Evolutionary conservation across 1,140 invertebrate species (phyloP).

Genomic region (Ylistrum balloti): DNA sequence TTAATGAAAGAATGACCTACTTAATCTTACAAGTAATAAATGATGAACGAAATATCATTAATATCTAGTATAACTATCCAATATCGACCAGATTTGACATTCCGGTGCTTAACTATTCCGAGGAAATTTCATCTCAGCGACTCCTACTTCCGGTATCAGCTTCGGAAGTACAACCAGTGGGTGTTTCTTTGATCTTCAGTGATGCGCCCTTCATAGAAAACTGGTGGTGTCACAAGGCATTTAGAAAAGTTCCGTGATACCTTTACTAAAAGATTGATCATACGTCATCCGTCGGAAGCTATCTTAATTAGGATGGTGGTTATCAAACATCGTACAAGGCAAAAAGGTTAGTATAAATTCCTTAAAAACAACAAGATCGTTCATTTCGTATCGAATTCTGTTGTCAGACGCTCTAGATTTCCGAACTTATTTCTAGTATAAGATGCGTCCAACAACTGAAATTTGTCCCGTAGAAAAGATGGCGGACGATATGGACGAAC

Average conservation of each 20-base stretch:
- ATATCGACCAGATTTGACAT: not conserved
- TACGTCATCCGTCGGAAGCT: not conserved
- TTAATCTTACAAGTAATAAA: not conserved
- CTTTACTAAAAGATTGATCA: not conserved
- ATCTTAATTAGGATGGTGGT: not conserved
- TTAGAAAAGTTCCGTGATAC: not conserved
- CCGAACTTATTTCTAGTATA: not conserved
- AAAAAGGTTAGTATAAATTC: not conserved
- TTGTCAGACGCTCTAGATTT: not conserved
- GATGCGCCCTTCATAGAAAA: not conserved
- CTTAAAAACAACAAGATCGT: not conserved
- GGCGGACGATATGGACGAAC: not conserved
- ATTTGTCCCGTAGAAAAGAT: not conserved
- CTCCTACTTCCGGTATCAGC: not conserved
- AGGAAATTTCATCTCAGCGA: slow-evolving; percentile 13
- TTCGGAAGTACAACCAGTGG: not conserved
- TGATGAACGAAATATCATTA: not conserved
- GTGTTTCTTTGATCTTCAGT: not conserved
- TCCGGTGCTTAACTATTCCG: not conserved
- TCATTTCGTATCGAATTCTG: not conserved
- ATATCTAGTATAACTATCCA: not conserved
- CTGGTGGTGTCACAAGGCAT: not conserved
- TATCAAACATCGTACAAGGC: not conserved
- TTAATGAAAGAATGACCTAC: too few relatives aligned
- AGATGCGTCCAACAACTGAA: not conserved